Conservation (phyloP, 2,888 invertebrate genomes). For the Zeuzera pyrina region DNA sequence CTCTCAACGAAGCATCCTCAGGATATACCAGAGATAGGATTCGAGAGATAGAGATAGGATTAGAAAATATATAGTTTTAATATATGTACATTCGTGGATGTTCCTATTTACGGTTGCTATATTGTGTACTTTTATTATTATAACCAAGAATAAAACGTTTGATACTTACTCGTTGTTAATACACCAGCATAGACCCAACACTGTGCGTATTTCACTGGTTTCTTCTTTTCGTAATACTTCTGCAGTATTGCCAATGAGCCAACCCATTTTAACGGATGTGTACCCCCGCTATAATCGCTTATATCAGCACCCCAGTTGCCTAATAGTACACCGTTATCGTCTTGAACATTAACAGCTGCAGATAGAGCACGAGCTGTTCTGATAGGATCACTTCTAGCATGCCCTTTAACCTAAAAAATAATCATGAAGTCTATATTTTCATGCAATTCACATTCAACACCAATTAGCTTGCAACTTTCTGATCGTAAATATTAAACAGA, state of each 20-base stretch:
- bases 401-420: constrained; percentile 57
- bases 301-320: constrained; percentile 92
- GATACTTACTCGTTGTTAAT: constrained; percentile 80
- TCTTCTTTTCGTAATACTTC: constrained; percentile 85
- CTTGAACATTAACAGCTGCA: constrained; percentile 89
- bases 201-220: constrained; percentile 93
- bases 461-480: background rate
- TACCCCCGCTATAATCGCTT: constrained; percentile 87
- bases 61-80: too few species aligned
- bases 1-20: too few species aligned
- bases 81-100: too few species aligned
- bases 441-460: background rate
- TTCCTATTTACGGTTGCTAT: too few species aligned
- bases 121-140: background rate
- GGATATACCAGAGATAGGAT: too few species aligned
- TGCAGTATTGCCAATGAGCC: constrained; percentile 91
- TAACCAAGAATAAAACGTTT: background rate
- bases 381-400: constrained; percentile 83
- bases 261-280: constrained; percentile 91
- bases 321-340: constrained; percentile 88
- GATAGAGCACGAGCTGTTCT: constrained; percentile 85
- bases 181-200: constrained; percentile 97
- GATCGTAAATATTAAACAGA: background rate
- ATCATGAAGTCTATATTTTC: background rate
- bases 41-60: too few species aligned